These are phyloP conservation scores for Myotis lucifugus DNA, from an alignment of 2,113 vertebrate species.

Conservation along the genomic window DNA sequence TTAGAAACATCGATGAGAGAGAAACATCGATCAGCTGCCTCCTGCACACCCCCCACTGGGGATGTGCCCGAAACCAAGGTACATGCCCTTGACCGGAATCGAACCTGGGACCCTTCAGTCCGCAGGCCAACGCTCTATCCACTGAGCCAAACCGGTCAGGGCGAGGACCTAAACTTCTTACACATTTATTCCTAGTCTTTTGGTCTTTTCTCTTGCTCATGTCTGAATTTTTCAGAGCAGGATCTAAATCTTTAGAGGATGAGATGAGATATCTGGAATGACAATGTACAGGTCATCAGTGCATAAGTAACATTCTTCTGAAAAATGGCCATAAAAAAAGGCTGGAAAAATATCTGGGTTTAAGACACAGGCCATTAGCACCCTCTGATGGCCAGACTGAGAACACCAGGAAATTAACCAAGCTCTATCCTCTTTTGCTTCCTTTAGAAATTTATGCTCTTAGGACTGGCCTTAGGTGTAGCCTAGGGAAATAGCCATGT, in stretches of 20 bases:
- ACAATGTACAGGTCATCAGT: neutral
- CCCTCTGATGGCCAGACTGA: constrained; percentile 17
- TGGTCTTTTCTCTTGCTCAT: neutral
- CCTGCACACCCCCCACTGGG: too few species aligned
- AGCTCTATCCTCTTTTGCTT: neutral
- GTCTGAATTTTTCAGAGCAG: constrained; percentile 7
- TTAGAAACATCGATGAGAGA: too few species aligned
- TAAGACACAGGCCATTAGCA: neutral
- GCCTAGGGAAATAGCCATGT: neutral
- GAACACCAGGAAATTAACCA: neutral
- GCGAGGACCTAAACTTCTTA: neutral
- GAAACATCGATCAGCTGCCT: too few species aligned
- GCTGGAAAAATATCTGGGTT: neutral
- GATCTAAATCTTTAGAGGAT: neutral
- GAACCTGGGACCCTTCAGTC: too few species aligned
- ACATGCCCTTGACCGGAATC: too few species aligned
- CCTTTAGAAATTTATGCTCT: neutral
- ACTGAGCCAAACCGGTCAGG: too few species aligned
- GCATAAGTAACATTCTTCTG: neutral
- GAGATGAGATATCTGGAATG: neutral
- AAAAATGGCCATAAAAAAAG: neutral
- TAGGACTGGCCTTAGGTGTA: neutral
- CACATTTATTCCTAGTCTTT: neutral
- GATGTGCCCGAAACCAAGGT: too few species aligned
- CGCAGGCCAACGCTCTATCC: too few species aligned